phyloP scores from a whole-genome alignment of 37 sponge, comb jelly and placozoan genomes.

The Ianthella basta region DNA sequence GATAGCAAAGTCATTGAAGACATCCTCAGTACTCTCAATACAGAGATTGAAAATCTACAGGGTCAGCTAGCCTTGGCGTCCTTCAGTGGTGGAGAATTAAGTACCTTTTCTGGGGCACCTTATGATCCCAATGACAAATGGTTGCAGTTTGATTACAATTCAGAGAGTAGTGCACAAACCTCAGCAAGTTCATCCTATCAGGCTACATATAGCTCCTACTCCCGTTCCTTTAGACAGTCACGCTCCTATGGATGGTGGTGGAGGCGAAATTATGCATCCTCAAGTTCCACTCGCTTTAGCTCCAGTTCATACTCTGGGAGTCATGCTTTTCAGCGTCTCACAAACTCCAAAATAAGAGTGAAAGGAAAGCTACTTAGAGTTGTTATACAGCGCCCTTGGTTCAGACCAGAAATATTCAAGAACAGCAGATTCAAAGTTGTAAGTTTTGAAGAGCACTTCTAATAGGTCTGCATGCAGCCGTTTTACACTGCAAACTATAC shows the following conservation, averaged over 20 bases:
- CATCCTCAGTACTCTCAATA: neutral
- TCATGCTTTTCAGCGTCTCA: neutral
- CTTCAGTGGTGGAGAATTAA: neutral
- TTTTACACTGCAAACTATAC: too few relatives aligned
- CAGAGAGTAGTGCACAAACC: neutral
- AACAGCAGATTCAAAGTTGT: conserved; percentile 9
- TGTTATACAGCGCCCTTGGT: conserved; percentile 63
- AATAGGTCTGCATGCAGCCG: too few relatives aligned
- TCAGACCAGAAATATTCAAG: conserved; percentile 53
- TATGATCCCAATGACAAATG: conserved; percentile 15
- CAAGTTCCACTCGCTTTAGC: neutral
- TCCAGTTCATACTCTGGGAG: neutral
- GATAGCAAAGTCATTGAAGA: neutral
- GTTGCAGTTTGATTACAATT: conserved; percentile 11
- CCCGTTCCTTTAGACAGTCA: neutral
- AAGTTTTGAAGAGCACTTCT: conserved; percentile 2
- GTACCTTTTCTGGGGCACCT: neutral
- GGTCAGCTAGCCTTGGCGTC: neutral
- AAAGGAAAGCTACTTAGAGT: conserved; percentile 62
- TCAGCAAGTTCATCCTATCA: neutral
- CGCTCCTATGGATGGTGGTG: conserved; percentile 6
- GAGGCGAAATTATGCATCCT: neutral
- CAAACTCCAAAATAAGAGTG: conserved; percentile 38
- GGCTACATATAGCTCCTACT: neutral
- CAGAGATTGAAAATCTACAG: neutral